These are phyloP conservation scores for Carabus problematicus DNA, from an alignment of 2,888 invertebrate genomes.

Conservation along the genomic window DNA sequence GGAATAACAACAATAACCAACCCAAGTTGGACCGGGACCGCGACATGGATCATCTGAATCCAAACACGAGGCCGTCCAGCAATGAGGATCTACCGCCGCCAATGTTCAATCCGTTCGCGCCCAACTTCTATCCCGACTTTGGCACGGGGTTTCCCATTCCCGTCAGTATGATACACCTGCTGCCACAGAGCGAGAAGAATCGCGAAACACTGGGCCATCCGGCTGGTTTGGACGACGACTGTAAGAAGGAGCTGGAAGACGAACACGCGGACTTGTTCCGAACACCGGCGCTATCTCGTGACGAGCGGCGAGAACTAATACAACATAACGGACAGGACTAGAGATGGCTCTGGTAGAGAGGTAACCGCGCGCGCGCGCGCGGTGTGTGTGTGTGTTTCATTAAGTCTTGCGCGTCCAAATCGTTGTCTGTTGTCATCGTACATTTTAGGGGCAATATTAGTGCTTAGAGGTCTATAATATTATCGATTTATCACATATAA, in stretches of 20 bases:
- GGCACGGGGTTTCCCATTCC: constrained; percentile 81
- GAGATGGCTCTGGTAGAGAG: constrained; percentile 44
- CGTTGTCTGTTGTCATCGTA: too few species aligned
- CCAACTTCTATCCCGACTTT: constrained; percentile 85
- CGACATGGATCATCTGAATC: constrained; percentile 51
- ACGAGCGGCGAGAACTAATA: constrained; percentile 69
- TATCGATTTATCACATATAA: constrained; percentile 11
- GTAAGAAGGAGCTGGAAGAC: constrained; percentile 53
- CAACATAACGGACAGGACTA: constrained; percentile 86
- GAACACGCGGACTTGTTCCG: constrained; percentile 57
- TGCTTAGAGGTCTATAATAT: constrained; percentile 42
- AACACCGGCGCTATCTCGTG: constrained; percentile 66
- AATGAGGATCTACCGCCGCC: constrained; percentile 67
- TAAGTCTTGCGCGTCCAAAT: background rate
- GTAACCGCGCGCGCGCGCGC: constrained; percentile 12
- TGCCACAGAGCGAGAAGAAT: constrained; percentile 81
- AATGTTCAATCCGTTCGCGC: constrained; percentile 79
- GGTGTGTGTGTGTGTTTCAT: background rate
- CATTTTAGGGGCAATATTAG: constrained; percentile 56
- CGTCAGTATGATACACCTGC: constrained; percentile 82
- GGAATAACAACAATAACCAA: constrained; percentile 65
- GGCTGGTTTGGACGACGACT: constrained; percentile 56
- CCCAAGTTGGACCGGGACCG: constrained; percentile 55
- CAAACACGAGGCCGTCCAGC: constrained; percentile 68
- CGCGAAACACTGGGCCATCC: constrained; percentile 62